Conservation (phyloP, 2,888 invertebrate species). For the Xestoiulus laeticollis region DNA sequence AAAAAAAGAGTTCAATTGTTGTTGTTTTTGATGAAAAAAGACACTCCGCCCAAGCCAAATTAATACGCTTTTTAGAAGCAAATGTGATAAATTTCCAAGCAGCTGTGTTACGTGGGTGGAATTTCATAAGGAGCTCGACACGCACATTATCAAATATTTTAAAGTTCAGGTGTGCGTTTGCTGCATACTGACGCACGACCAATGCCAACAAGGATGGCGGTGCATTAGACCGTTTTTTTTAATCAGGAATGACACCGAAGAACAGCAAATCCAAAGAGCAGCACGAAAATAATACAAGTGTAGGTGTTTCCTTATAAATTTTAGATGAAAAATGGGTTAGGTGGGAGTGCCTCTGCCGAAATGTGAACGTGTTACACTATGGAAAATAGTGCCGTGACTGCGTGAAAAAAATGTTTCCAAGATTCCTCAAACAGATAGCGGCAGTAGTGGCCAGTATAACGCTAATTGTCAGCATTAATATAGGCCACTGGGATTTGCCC, state of each 20-base stretch:
- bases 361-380: background rate
- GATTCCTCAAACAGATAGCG: slow-evolving; percentile 19
- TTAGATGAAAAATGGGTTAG: slow-evolving; percentile 35
- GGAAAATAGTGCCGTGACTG: background rate
- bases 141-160: slow-evolving; percentile 10
- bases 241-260: background rate
- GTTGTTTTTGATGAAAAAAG: slow-evolving; percentile 39
- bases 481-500: slow-evolving; percentile 8
- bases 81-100: background rate
- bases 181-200: background rate
- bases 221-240: background rate
- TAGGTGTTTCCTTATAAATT: slow-evolving; percentile 25
- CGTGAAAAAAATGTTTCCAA: slow-evolving; percentile 25
- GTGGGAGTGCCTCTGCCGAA: background rate
- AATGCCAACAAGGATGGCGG: background rate
- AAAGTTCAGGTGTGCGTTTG: background rate
- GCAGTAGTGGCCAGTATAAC: background rate
- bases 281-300: background rate
- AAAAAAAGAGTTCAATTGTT: slow-evolving; percentile 14
- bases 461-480: slow-evolving; percentile 2
- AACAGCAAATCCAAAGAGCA: background rate
- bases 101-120: slow-evolving; percentile 4
- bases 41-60: slow-evolving; percentile 41
- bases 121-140: background rate
- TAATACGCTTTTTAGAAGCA: slow-evolving; percentile 34